Evolutionary conservation across 2,888 invertebrate genomes (phyloP).

Genomic region (Monopis laevigella): DNA sequence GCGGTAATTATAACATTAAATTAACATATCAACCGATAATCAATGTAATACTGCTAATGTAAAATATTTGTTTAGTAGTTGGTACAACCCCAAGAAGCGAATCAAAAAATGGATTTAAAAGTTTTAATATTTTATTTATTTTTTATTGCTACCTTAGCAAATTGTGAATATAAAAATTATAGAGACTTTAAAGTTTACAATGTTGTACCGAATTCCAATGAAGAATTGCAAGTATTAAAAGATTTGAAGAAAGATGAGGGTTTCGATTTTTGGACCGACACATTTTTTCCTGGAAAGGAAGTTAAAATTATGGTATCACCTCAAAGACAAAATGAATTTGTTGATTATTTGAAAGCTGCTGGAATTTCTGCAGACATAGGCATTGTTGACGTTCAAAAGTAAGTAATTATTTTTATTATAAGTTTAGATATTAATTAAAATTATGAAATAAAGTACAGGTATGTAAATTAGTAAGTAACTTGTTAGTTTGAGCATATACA

Average conservation of each 20-base stretch:
- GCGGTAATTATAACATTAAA: too few relatives aligned
- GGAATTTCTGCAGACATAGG: background rate
- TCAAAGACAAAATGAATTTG: constrained; percentile 4
- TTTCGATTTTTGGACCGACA: constrained; percentile 11
- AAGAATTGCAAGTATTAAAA: constrained; percentile 6
- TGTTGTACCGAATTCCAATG: constrained; percentile 6
- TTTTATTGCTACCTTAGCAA: background rate
- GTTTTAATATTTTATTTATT: background rate
- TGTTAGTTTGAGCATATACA: too few relatives aligned
- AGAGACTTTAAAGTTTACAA: constrained; percentile 7
- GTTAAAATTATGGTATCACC: constrained; percentile 9
- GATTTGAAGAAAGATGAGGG: constrained; percentile 1
- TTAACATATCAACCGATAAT: too few relatives aligned
- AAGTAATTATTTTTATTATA: too few relatives aligned
- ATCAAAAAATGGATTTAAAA: background rate
- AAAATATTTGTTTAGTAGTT: too few relatives aligned
- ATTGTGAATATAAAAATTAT: constrained; percentile 8
- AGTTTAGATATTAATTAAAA: constrained; percentile 3
- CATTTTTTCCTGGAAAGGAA: background rate
- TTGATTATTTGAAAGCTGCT: background rate
- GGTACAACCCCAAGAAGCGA: too few relatives aligned
- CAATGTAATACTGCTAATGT: too few relatives aligned
- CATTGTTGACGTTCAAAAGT: constrained; percentile 7
- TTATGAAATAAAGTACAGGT: constrained; percentile 13
- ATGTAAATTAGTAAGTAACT: too few relatives aligned